These are phyloP conservation scores for Heteromyza rotundicornis DNA, from an alignment of 2,888 invertebrate species.

Conservation along the genomic window DNA sequence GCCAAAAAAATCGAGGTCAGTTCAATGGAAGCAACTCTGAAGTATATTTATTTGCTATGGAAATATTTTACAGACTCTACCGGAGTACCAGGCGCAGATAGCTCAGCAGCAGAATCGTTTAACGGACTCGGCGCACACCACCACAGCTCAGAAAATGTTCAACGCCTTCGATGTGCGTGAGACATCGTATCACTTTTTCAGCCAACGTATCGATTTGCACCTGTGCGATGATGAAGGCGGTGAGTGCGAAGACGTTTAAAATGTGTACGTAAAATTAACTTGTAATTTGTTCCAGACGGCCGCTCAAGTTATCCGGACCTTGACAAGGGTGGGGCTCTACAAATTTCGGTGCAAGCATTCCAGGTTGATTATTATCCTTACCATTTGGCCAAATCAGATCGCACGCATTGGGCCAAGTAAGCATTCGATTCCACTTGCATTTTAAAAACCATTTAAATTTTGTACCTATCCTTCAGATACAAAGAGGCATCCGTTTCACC, in stretches of 20 bases:
- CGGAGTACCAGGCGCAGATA: slow-evolving; percentile 76
- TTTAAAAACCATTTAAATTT: not conserved
- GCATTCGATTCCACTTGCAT: not conserved
- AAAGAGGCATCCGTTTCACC: slow-evolving; percentile 81
- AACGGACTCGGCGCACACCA: slow-evolving; percentile 55
- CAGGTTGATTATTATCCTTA: slow-evolving; percentile 96
- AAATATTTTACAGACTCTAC: slow-evolving; percentile 66
- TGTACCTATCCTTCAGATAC: slow-evolving; percentile 63
- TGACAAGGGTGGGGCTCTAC: slow-evolving; percentile 90
- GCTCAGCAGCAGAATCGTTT: slow-evolving; percentile 65
- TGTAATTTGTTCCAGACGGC: slow-evolving; percentile 68
- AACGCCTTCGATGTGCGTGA: slow-evolving; percentile 91
- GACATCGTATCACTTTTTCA: slow-evolving; percentile 95
- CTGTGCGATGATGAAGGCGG: slow-evolving; percentile 94
- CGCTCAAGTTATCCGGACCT: slow-evolving; percentile 84
- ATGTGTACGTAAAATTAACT: not conserved
- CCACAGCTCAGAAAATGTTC: slow-evolving; percentile 71
- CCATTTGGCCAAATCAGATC: slow-evolving; percentile 86
- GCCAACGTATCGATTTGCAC: slow-evolving; percentile 93
- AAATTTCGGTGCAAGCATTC: slow-evolving; percentile 85
- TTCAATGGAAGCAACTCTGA: no score
- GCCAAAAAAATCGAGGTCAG: slow-evolving; percentile 79
- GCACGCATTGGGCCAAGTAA: slow-evolving; percentile 87
- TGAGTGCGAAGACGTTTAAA: slow-evolving; percentile 60
- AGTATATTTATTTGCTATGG: no score